A percentile compares a stretch with the other conserved stretches of the same genome.
phyloP scores from a whole-genome alignment of 1,140 invertebrate species.

The Diprion similis region DNA sequence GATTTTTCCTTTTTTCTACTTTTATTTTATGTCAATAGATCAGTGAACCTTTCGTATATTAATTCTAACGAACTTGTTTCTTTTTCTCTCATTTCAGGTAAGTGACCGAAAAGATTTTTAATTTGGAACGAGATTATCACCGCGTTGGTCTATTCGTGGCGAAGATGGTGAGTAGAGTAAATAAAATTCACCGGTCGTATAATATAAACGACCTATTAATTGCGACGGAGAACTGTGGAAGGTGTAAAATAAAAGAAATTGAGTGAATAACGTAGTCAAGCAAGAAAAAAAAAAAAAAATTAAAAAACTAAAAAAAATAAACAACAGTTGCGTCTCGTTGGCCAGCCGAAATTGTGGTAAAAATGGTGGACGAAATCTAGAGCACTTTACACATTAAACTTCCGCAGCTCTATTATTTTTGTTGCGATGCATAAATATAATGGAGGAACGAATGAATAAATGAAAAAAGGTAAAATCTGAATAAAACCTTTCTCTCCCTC shows the following conservation, averaged over 20 bases:
- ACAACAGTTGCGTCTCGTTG: neutral
- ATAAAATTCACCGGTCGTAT: neutral
- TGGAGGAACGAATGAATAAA: constrained; percentile 14
- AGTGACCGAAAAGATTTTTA: neutral
- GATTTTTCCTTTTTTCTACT: too few relatives aligned
- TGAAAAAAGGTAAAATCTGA: constrained; percentile 36
- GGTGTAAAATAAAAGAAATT: too few relatives aligned
- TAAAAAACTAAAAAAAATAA: neutral
- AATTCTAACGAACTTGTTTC: neutral
- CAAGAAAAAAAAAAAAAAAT: neutral
- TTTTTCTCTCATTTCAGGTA: neutral
- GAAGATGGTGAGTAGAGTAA: neutral
- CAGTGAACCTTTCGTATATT: too few relatives aligned
- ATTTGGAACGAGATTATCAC: neutral
- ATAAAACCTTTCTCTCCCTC: constrained; percentile 14
- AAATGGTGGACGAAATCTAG: constrained; percentile 1
- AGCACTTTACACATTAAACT: neutral
- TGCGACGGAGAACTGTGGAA: neutral
- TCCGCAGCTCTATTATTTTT: constrained; percentile 38
- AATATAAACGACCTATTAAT: neutral
- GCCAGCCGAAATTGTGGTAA: neutral
- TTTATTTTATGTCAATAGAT: too few relatives aligned
- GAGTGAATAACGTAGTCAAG: too few relatives aligned
- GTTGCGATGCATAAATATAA: constrained; percentile 3
- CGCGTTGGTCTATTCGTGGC: neutral